A percentile compares a stretch with the other conserved stretches of the same genome.
Evolutionary conservation across 2,888 invertebrate species (phyloP).

Genomic region (Euclidia mi): DNA sequence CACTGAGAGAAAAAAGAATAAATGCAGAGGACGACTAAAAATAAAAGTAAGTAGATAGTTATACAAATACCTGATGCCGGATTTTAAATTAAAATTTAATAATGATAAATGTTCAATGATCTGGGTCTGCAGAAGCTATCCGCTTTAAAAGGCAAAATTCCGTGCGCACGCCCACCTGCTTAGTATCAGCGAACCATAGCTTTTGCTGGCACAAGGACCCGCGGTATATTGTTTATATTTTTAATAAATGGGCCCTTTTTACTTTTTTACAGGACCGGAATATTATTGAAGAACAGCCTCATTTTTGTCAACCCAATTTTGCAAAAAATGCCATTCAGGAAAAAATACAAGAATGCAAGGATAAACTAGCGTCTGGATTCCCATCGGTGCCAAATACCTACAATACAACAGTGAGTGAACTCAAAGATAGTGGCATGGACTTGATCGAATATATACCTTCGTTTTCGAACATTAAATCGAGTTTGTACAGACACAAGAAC

Average conservation of each 20-base stretch:
- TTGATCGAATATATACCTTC: constrained; percentile 11
- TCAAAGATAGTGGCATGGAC: constrained; percentile 17
- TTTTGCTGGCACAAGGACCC: neutral
- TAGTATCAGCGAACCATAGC: too few relatives aligned
- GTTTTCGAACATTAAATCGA: constrained; percentile 11
- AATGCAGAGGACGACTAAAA: constrained; percentile 5
- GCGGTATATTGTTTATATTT: neutral
- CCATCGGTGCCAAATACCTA: constrained; percentile 19
- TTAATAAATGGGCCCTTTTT: too few relatives aligned
- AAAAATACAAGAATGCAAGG: constrained; percentile 19
- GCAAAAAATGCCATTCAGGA: constrained; percentile 14
- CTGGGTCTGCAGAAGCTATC: too few relatives aligned
- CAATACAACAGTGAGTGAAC: constrained; percentile 17
- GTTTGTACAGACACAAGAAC: constrained; percentile 9
- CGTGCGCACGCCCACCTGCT: too few relatives aligned
- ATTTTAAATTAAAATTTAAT: constrained; percentile 1
- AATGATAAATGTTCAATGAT: constrained; percentile 1
- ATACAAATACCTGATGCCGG: neutral
- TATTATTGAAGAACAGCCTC: constrained; percentile 19
- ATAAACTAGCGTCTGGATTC: constrained; percentile 16
- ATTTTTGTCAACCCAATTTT: constrained; percentile 14
- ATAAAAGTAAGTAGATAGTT: constrained; percentile 2
- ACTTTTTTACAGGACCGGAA: constrained; percentile 4
- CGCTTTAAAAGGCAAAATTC: too few relatives aligned
- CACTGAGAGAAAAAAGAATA: constrained; percentile 4